Percentiles rank a stretch among this genome's conserved stretches.
phyloP scores from a whole-genome alignment of 2,797 vertebrate species.

The Myiothlypis chrysogaster region DNA sequence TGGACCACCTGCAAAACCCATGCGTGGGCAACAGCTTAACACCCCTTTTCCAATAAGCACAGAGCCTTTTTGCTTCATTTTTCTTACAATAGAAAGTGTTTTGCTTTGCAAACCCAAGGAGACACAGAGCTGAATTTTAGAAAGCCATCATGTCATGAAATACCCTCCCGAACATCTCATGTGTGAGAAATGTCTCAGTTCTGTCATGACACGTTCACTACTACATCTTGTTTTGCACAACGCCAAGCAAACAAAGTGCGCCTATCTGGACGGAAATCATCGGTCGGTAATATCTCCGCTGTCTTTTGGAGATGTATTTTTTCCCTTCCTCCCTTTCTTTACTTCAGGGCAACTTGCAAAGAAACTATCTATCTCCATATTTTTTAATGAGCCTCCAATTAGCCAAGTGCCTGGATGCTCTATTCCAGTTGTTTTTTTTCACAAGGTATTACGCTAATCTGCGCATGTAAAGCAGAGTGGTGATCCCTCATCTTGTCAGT shows the following conservation, averaged over 20 bases:
- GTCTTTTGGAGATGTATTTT: neutral
- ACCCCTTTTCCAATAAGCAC: neutral
- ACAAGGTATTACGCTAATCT: slow-evolving; percentile 44
- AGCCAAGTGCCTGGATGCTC: slow-evolving; percentile 48
- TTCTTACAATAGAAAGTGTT: neutral
- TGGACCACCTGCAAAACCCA: neutral
- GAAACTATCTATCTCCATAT: slow-evolving; percentile 55
- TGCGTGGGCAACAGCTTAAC: neutral
- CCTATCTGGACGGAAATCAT: slow-evolving; percentile 13
- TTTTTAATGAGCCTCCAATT: slow-evolving; percentile 66
- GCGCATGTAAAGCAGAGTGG: slow-evolving; percentile 20
- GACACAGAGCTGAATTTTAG: neutral
- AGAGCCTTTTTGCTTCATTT: neutral
- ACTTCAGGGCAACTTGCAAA: slow-evolving; percentile 48
- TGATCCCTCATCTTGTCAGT: slow-evolving; percentile 55
- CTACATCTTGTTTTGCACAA: slow-evolving; percentile 3
- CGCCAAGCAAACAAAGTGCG: neutral
- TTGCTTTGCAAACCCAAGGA: slow-evolving; percentile 5
- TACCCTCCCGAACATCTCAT: neutral
- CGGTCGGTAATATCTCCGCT: neutral
- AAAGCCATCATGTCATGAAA: slow-evolving; percentile 7
- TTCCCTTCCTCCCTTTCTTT: neutral
- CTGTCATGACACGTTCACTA: neutral
- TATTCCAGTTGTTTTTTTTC: slow-evolving; percentile 31
- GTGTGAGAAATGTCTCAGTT: slow-evolving; percentile 32